Percentiles rank a stretch among this genome's conserved stretches.
Evolutionary conservation across 2,797 vertebrate genomes (phyloP).

Genomic region (Pseudocheirus occidentalis): DNA sequence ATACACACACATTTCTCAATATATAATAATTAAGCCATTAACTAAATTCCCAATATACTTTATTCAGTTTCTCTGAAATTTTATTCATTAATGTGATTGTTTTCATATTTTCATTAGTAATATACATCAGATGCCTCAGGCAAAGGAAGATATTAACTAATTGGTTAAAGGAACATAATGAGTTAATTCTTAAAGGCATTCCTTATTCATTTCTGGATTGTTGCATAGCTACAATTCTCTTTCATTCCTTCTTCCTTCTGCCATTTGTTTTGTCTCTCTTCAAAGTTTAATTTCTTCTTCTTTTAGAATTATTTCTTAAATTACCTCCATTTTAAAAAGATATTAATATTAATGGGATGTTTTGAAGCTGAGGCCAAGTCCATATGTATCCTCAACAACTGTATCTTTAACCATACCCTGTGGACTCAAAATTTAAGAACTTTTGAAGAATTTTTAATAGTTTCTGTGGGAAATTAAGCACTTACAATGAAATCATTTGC

Average conservation of each 20-base stretch:
- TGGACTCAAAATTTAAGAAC: not conserved
- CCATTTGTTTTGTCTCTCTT: not conserved
- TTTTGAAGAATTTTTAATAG: not conserved
- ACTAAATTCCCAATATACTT: not conserved
- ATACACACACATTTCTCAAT: not conserved
- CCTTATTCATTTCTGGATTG: not conserved
- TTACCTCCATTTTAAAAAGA: not conserved
- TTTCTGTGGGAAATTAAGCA: slow-evolving; percentile 20
- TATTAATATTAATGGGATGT: slow-evolving; percentile 21
- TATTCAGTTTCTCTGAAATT: not conserved
- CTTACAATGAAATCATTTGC: not conserved
- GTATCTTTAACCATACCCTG: not conserved
- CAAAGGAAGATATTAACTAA: not conserved
- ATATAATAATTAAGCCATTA: not conserved
- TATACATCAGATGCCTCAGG: not conserved
- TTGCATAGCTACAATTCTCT: not conserved
- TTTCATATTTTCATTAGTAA: slow-evolving; percentile 1
- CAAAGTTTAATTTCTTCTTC: not conserved
- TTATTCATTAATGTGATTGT: not conserved
- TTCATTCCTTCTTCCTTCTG: slow-evolving; percentile 3
- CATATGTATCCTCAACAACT: not conserved
- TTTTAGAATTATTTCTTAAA: not conserved
- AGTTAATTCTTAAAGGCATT: not conserved
- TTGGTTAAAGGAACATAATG: not conserved
- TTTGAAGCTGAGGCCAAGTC: not conserved